Base-by-base conservation (phyloP, 2,797 vertebrate species). In the Lemur catta region DNA sequence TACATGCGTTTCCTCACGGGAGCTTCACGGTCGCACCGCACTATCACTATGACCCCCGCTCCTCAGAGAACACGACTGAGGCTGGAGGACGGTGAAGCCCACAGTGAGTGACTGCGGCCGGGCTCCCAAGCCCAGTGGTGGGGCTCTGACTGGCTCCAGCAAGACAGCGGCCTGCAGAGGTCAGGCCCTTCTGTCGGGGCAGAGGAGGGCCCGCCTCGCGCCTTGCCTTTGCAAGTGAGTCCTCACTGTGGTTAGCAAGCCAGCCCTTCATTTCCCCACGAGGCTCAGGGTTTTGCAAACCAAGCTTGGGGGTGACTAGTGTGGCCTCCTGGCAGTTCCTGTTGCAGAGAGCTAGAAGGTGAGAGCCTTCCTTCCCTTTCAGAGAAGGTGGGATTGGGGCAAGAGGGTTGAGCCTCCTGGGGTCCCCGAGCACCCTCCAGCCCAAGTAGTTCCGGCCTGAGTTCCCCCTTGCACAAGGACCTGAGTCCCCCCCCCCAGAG, bases 251-350 rank as follows among this genome's bases (percentile, higher is more conserved):
- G 95, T 96, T 94, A 96, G 63, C 30, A n/a, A 97, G 96, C 97
- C 94, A 96, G 97, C 26, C 48, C 96, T 96, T 95, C 93, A 92
- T 96, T 98, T 97, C 98, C 97, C 80, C 97, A 97, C 65, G 52
- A 72, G 50, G 89, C 81, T 95, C 79, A 33, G 81, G 30, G 48
- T 97, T 97, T 98, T 97, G 97, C 97, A 98, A 98, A 97, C 82
- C 80, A 35, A 59, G 63, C 67, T 46, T 18, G 55, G 59, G 43
- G 88, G 63, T n/a, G n/a, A 69, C 85, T 17, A 38, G 46, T 1
- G 33, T 12, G 57, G 80, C 72, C 92, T 75, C 28, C 35, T 1
- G 59, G 67, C 63, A 97, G 97, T 97, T 97, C 97, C 97, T 93
- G 89, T 97, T 95, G 69, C 92, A 89, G 79, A 1, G 35, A 61